A percentile compares a stretch with the other conserved stretches of the same genome.
Evolutionary conservation across 2,888 invertebrate genomes (phyloP).

Genomic region (Choristoneura rosaceana): DNA sequence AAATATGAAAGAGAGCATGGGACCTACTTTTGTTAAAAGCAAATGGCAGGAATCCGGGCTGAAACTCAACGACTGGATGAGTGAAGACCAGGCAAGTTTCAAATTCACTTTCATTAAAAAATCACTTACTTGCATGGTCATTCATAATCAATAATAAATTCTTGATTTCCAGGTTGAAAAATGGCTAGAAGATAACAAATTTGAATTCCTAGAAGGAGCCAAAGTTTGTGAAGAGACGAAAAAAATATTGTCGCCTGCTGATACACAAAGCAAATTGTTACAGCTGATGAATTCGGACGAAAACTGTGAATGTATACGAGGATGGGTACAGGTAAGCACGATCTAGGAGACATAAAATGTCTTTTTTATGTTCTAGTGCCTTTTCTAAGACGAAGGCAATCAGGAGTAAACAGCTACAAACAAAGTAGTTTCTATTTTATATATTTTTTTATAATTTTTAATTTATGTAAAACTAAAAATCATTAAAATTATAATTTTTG

Average conservation of each 20-base stretch:
- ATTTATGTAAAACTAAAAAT: too few species aligned
- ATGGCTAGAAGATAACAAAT: conserved; percentile 75
- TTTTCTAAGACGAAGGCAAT: too few species aligned
- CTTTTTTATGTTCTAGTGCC: too few species aligned
- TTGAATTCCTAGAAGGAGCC: conserved; percentile 73
- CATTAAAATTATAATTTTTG: too few species aligned
- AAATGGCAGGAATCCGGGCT: conserved; percentile 78
- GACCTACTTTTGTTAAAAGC: conserved; percentile 74
- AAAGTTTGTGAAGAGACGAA: conserved; percentile 62
- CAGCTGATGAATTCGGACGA: conserved; percentile 77
- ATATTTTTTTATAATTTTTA: too few species aligned
- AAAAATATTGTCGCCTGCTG: conserved; percentile 66
- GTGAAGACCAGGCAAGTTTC: conserved; percentile 67
- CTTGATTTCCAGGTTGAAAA: conserved; percentile 60
- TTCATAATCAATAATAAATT: not conserved
- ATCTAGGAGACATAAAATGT: too few species aligned
- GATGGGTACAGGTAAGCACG: conserved; percentile 78
- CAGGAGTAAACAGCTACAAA: too few species aligned
- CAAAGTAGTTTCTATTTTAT: too few species aligned
- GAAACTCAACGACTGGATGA: conserved; percentile 75
- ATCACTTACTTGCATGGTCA: not conserved
- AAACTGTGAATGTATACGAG: conserved; percentile 73
- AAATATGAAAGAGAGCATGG: conserved; percentile 76
- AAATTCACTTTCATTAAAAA: not conserved
- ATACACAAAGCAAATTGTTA: conserved; percentile 71